phyloP scores from a whole-genome alignment of 2,888 invertebrate species.

The Drosophila differens region DNA sequence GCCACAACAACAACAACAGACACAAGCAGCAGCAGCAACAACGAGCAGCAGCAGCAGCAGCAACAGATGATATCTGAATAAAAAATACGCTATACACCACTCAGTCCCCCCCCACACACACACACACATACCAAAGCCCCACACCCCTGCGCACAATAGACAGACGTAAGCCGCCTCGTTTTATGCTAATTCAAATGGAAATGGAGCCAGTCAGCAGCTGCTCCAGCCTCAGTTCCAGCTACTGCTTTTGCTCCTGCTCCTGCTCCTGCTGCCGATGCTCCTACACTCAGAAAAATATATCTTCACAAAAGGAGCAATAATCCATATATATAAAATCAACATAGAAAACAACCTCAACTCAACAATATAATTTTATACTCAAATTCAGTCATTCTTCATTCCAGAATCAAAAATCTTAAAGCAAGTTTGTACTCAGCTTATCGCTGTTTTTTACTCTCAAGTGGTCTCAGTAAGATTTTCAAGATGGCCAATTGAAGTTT shows the following conservation, averaged over 20 bases:
- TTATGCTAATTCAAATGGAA: constrained; percentile 80
- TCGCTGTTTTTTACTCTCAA: background rate
- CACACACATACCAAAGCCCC: constrained; percentile 11
- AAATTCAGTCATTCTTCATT: background rate
- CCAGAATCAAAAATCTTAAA: background rate
- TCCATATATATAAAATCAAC: background rate
- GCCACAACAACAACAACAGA: constrained; percentile 20
- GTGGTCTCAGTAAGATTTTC: background rate
- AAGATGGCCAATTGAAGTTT: background rate
- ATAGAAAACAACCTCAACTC: background rate
- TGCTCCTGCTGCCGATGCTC: background rate
- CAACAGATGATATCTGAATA: constrained; percentile 75
- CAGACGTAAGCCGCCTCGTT: constrained; percentile 81
- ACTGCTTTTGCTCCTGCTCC: constrained; percentile 49
- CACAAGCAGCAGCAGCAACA: constrained; percentile 26
- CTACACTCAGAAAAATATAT: background rate
- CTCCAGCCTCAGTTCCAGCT: constrained; percentile 52
- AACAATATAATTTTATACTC: background rate
- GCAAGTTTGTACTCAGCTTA: background rate
- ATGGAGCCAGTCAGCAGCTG: constrained; percentile 81
- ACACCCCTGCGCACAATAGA: constrained; percentile 62
- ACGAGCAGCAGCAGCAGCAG: constrained; percentile 20
- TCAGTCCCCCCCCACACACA: background rate
- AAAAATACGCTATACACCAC: constrained; percentile 42
- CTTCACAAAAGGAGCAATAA: background rate